Evolutionary conservation across 2,888 invertebrate species (phyloP), one percentile per base, ranked within the genome.

Genomic region (Pristionchus arcanus): DNA sequence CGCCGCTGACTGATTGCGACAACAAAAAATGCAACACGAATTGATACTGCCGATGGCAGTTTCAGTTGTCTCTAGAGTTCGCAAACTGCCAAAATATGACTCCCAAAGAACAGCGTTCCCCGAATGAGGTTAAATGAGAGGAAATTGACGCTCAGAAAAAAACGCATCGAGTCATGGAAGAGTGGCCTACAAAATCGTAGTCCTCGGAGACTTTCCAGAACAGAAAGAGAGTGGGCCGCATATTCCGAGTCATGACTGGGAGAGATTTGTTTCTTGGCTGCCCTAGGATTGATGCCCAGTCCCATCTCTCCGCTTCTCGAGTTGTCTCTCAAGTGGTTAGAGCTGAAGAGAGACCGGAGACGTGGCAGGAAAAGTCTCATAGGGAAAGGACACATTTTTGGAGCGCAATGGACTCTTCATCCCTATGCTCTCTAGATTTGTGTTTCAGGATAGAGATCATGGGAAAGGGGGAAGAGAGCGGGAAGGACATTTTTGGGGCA

Each of bases 261-360:
- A 81, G 42, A 49, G 49, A 81, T 81, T 81, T 81, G 81, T 81
- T 77, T 81, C 81, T 49, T 81, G 71, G 4, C 68, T 49, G 68
- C 42, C 77, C 21, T 7, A 81, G 42, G 28, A 77, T 25, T 77
- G 77, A 77, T 25, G 42, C 31, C 19, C 16, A 21, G 71, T 1
- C 37, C 34, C 37, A 19, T 42, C 34, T 31, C 68, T 71, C 77
- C 16, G 16, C 5, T 42, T 42, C 28, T 31, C 25, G 42, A 16
- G 25, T 42, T 21, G 9, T 37, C 37, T 77, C 77, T 77, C 42
- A 71, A 21, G 16, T 16, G 11, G 31, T 31, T 71, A 74, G 74
- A 42, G 37, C 5, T 16, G 21, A 21, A 16, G 68, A 68, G 21
- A 68, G 68, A 68, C 31, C 63, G 63, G n/a, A 25, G 25, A 11